Evolutionary conservation across 2,797 vertebrate genomes (phyloP).

Genomic region (Emydoidea blandingii): DNA sequence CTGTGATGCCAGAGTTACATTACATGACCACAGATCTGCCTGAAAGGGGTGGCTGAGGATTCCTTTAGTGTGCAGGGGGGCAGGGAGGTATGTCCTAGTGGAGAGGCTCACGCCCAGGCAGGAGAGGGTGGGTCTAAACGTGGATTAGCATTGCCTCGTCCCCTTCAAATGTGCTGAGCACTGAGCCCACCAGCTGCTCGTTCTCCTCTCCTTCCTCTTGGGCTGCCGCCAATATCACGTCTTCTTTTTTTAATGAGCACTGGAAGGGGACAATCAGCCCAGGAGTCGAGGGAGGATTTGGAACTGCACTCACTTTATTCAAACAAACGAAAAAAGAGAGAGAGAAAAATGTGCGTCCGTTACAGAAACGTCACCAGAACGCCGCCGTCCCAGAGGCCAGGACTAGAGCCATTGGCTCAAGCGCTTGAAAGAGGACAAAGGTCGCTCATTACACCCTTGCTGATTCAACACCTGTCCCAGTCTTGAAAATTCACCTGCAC

Average conservation of each 20-base stretch:
- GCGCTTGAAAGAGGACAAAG: rapidly evolving
- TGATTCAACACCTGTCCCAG: not conserved
- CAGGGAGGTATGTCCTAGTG: not conserved
- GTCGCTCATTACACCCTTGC: rapidly evolving
- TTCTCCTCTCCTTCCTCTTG: not conserved
- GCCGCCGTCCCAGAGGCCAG: rapidly evolving
- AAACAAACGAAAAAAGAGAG: not conserved
- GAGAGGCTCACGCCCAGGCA: not conserved
- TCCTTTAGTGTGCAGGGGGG: not conserved
- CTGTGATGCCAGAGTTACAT: not conserved
- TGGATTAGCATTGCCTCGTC: not conserved
- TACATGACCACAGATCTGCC: not conserved
- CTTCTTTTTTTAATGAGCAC: not conserved
- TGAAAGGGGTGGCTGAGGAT: not conserved
- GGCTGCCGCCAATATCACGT: not conserved
- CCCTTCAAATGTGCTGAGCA: not conserved
- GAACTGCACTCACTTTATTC: not conserved
- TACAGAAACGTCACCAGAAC: not conserved
- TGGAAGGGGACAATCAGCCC: not conserved
- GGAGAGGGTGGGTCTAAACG: not conserved
- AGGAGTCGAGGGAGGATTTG: not conserved
- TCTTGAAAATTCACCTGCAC: rapidly evolving
- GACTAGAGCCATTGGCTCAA: not conserved
- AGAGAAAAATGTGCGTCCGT: not conserved
- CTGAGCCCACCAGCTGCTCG: rapidly evolving